A percentile compares a stretch with the other conserved stretches of the same genome.
phyloP scores from a whole-genome alignment of 2,113 vertebrate species.

The Nothoprocta pentlandii region DNA sequence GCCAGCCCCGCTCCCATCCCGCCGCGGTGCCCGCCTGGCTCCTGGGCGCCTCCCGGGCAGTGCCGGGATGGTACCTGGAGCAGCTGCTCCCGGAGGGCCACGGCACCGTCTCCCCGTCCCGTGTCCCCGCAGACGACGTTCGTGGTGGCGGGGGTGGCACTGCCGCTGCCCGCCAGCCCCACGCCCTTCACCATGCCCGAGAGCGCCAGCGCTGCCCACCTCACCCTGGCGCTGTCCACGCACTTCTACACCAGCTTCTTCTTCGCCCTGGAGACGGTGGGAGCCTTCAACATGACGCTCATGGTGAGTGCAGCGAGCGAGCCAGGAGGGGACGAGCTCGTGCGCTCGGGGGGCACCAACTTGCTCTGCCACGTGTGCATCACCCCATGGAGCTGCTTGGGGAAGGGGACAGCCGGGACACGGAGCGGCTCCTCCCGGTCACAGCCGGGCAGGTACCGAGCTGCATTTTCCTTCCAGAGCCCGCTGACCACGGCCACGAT shows the following conservation, averaged over 20 bases:
- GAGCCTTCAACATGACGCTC: conserved; percentile 54
- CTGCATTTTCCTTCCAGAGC: conserved; percentile 30
- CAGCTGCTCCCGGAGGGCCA: too few relatives aligned
- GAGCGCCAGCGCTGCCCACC: conserved; percentile 29
- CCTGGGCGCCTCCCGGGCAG: too few relatives aligned
- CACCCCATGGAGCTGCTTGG: background rate
- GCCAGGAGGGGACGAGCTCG: background rate
- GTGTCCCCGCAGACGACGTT: background rate
- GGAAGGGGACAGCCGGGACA: background rate
- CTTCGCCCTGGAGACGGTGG: conserved; percentile 19
- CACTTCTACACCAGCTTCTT: conserved; percentile 61
- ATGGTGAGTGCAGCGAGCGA: background rate
- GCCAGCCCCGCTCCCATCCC: background rate
- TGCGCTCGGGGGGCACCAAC: background rate
- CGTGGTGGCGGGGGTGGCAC: background rate
- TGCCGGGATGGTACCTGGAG: too few relatives aligned
- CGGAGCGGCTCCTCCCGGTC: background rate
- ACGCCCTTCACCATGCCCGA: conserved; percentile 18
- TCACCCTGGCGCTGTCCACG: conserved; percentile 32
- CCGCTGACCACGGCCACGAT: background rate
- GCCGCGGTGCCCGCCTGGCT: background rate
- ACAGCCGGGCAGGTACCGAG: fast-evolving
- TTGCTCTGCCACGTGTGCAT: background rate
- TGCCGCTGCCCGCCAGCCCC: conserved; percentile 43
- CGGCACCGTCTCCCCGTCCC: background rate